A percentile compares a stretch with the other conserved stretches of the same genome.
Conservation (phyloP, 2,797 vertebrate species). For the Sebastolobus alascanus region DNA sequence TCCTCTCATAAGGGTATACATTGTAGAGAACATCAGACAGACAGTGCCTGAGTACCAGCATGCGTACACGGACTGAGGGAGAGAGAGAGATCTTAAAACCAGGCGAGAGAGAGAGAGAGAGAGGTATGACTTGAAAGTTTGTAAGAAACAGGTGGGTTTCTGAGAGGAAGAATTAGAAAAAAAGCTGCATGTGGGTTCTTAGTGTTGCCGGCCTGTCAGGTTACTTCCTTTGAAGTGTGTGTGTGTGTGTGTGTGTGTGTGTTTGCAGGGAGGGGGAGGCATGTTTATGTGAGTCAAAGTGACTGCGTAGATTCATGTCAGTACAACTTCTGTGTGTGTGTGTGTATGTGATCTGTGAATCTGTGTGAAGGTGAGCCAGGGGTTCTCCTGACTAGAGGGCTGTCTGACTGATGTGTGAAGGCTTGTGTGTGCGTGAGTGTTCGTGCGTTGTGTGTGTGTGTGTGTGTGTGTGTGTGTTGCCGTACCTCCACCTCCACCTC, state of each 20-base stretch:
- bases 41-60: conserved; percentile 77
- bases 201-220: conserved; percentile 71
- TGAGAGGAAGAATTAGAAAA: conserved; percentile 51
- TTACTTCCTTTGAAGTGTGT: conserved; percentile 81
- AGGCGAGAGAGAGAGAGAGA: conserved; percentile 10
- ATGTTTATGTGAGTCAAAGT: conserved; percentile 82
- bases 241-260: conserved; percentile 58
- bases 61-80: conserved; percentile 38
- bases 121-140: conserved; percentile 64
- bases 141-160: conserved; percentile 74
- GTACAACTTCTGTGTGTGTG: conserved; percentile 63
- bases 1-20: conserved; percentile 70
- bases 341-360: conserved; percentile 76
- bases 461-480: conserved; percentile 11
- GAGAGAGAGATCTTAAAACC: conserved; percentile 29
- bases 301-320: conserved; percentile 78
- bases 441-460: conserved; percentile 39
- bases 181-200: conserved; percentile 74
- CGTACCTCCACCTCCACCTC: conserved; percentile 46
- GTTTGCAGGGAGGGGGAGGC: conserved; percentile 68
- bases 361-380: conserved; percentile 88
- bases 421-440: conserved; percentile 46
- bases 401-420: conserved; percentile 82
- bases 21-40: conserved; percentile 66
- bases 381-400: conserved; percentile 87